Base-by-base conservation (phyloP, 2,888 invertebrate genomes). In the Leptura quadrifasciata region DNA sequence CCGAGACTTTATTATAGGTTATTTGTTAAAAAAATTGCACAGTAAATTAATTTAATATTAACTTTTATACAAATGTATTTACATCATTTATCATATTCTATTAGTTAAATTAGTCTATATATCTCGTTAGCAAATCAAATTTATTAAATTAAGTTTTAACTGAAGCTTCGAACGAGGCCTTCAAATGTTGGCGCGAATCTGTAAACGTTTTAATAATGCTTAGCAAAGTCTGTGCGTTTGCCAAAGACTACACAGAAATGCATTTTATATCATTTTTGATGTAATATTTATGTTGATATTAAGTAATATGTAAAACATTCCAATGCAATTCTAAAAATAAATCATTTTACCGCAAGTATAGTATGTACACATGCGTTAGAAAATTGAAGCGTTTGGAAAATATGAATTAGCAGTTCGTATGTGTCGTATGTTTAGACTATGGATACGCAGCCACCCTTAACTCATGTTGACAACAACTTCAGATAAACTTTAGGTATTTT, bases 231-330 rank as follows among this genome's bases (percentile, higher is more conserved):
- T 47, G 47, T 3, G 15, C 39, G 15, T 47, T 47, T 47, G 47
- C 47, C 47, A 47, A 47, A 47, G 15, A 3, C n/a, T 15, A 47
- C 47, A 47, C 47, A 47, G 47, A 47, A 47, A n/a, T 47, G 47
- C 47, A n/a, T n/a, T 47, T 47, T 47, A n/a, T n/a, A n/a, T 47
- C 47, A 47, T 47, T 47, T 47, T 47, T 47, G n/a, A 47, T 47
- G n/a, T 12, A 47, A 47, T n/a, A n/a, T n/a, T 47, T 12, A 47
- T n/a, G n/a, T n/a, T 47, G n/a, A 47, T n/a, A 47, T 47, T n/a
- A 47, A n/a, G 47, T n/a, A 47, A n/a, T 47, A 2, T 2, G n/a
- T n/a, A 47, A n/a, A 47, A 47, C n/a, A n/a, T n/a, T 47, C 3
- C 0, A 47, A 47, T 39, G 15, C 10, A 17, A 47, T 47, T 47